Conservation (phyloP, 2,113 vertebrate species). For the Desmodus rotundus region DNA sequence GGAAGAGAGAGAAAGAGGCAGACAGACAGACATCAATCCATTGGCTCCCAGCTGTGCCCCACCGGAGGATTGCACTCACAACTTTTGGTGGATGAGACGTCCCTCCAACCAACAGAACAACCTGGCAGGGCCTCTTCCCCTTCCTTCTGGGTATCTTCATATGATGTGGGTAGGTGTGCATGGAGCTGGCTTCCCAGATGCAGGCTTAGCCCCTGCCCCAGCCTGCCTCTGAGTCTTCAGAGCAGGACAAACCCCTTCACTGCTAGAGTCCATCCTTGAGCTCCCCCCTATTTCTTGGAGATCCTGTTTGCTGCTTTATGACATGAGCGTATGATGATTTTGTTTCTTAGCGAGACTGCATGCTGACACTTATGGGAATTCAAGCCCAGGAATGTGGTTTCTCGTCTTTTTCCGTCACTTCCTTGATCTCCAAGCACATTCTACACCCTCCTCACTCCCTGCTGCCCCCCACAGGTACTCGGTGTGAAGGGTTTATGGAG, state of each 20-base stretch:
- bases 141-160: not conserved
- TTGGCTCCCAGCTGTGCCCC: too few relatives aligned
- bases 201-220: not conserved
- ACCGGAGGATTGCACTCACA: too few relatives aligned
- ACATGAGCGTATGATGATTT: not conserved
- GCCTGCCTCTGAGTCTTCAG: not conserved
- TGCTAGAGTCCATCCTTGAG: not conserved
- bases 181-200: not conserved
- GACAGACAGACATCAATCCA: too few relatives aligned
- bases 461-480: not conserved
- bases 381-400: not conserved
- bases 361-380: not conserved
- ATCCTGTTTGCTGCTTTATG: not conserved
- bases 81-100: too few relatives aligned
- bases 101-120: too few relatives aligned
- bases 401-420: not conserved
- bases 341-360: not conserved
- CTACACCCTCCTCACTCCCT: not conserved
- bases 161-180: not conserved
- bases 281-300: not conserved
- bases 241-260: fast-evolving
- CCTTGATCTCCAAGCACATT: not conserved
- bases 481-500: not conserved
- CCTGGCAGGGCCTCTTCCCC: not conserved
- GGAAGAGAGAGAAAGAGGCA: too few relatives aligned